Evolutionary conservation across 2,888 invertebrate genomes (phyloP).

Genomic region (Sinopyrophorus schimmeli): DNA sequence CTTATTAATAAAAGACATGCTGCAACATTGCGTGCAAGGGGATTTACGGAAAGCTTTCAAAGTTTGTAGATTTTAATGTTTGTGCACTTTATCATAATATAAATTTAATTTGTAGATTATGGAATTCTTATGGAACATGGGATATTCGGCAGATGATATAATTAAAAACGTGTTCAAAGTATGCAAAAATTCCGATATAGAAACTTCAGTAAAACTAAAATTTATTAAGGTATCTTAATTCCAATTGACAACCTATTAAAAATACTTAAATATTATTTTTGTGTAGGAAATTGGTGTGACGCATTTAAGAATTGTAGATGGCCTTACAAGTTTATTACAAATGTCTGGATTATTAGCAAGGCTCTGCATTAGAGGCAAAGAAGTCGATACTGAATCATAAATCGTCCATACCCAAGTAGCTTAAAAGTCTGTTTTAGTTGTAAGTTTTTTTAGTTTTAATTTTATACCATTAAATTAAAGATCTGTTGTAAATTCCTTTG

Average conservation of each 20-base stretch:
- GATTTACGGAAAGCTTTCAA: slow-evolving; percentile 87
- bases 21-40: slow-evolving; percentile 77
- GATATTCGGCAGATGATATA: slow-evolving; percentile 97
- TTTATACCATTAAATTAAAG: too few species aligned
- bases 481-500: too few species aligned
- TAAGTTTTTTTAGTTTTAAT: too few species aligned
- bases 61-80: slow-evolving; percentile 61
- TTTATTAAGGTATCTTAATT: slow-evolving; percentile 69
- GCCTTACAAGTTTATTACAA: slow-evolving; percentile 84
- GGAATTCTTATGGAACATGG: slow-evolving; percentile 87
- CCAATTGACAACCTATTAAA: too few species aligned
- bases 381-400: slow-evolving; percentile 17
- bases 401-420: too few species aligned
- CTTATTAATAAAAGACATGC: slow-evolving; percentile 86
- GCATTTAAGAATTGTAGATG: slow-evolving; percentile 89
- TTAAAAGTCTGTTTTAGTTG: too few species aligned
- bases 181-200: slow-evolving; percentile 80
- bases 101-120: slow-evolving; percentile 62
- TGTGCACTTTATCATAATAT: neutral
- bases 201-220: slow-evolving; percentile 80
- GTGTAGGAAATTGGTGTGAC: slow-evolving; percentile 84
- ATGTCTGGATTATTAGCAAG: slow-evolving; percentile 86
- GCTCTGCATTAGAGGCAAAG: slow-evolving; percentile 62
- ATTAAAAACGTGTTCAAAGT: slow-evolving; percentile 94
- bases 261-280: slow-evolving; percentile 29